These are phyloP conservation scores for Dilophus febrilis DNA, from an alignment of 2,888 invertebrate genomes.

Conservation along the genomic window DNA sequence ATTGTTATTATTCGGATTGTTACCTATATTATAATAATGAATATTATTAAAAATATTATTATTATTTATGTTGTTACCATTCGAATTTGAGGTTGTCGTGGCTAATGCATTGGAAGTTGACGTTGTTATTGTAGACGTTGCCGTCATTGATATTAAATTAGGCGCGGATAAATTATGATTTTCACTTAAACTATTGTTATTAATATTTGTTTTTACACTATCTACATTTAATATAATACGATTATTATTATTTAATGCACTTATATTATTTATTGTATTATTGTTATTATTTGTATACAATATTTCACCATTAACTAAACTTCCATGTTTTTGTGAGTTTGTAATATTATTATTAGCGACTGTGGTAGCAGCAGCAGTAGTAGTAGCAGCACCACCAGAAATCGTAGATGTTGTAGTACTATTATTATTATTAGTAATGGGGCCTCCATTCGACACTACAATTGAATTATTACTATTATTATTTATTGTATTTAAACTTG, in stretches of 20 bases:
- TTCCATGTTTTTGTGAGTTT: slow-evolving; percentile 34
- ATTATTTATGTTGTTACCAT: slow-evolving; percentile 4
- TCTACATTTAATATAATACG: not conserved
- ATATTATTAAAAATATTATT: not conserved
- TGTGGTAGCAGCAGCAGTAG: not conserved
- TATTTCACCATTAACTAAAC: slow-evolving; percentile 41
- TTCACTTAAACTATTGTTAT: not conserved
- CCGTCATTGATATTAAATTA: not conserved
- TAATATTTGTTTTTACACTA: slow-evolving; percentile 2
- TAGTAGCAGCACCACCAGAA: not conserved
- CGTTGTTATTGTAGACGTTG: not conserved
- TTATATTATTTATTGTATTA: slow-evolving; percentile 1
- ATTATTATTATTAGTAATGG: slow-evolving; percentile 28
- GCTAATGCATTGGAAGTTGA: not conserved
- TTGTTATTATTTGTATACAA: not conserved
- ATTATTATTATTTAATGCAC: not conserved
- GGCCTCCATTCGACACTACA: slow-evolving; percentile 41
- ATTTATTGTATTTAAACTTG: slow-evolving; percentile 38
- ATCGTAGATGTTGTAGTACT: not conserved
- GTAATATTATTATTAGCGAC: not conserved
- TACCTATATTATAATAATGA: too few relatives aligned
- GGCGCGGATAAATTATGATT: not conserved
- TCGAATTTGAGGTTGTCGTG: not conserved
- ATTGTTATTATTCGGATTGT: too few relatives aligned
- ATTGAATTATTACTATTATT: slow-evolving; percentile 44